These are phyloP conservation scores for Dermatemys mawii DNA, from an alignment of 2,113 vertebrate species.

Conservation along the genomic window DNA sequence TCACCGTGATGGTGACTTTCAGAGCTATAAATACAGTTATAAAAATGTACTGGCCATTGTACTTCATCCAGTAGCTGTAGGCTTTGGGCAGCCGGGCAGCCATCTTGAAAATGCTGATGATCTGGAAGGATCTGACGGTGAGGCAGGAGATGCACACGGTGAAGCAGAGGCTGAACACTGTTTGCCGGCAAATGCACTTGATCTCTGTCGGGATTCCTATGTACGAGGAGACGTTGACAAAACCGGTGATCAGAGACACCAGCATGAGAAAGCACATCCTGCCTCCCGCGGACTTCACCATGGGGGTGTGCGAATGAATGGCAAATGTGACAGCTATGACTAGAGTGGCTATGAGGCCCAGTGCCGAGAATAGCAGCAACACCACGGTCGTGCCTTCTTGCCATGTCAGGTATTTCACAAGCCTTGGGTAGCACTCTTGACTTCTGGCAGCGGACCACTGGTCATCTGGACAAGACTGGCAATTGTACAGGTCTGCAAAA, in stretches of 20 bases:
- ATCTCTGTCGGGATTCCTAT: slow-evolving; percentile 71
- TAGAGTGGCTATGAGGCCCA: slow-evolving; percentile 79
- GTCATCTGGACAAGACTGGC: slow-evolving; percentile 72
- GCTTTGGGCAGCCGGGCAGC: slow-evolving; percentile 77
- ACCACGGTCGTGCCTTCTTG: slow-evolving; percentile 48
- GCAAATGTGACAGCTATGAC: slow-evolving; percentile 73
- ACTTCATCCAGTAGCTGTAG: slow-evolving; percentile 83
- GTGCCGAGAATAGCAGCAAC: slow-evolving; percentile 70
- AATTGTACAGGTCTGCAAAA: slow-evolving; percentile 75
- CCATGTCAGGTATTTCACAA: slow-evolving; percentile 77
- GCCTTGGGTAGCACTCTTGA: slow-evolving; percentile 73
- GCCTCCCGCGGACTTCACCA: slow-evolving; percentile 85
- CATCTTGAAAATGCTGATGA: slow-evolving; percentile 87
- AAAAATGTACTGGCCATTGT: slow-evolving; percentile 77
- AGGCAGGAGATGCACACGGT: slow-evolving; percentile 83
- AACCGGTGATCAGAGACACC: slow-evolving; percentile 68
- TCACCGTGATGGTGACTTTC: slow-evolving; percentile 42
- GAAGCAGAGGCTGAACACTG: slow-evolving; percentile 81
- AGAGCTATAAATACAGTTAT: slow-evolving; percentile 55
- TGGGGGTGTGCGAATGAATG: slow-evolving; percentile 77
- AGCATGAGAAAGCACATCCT: slow-evolving; percentile 86
- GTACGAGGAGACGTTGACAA: slow-evolving; percentile 73
- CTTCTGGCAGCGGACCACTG: slow-evolving; percentile 79
- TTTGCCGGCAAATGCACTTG: slow-evolving; percentile 79
- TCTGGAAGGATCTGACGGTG: slow-evolving; percentile 83